Evolutionary conservation across 2,113 vertebrate genomes (phyloP).

Genomic region (Mixornis gularis): DNA sequence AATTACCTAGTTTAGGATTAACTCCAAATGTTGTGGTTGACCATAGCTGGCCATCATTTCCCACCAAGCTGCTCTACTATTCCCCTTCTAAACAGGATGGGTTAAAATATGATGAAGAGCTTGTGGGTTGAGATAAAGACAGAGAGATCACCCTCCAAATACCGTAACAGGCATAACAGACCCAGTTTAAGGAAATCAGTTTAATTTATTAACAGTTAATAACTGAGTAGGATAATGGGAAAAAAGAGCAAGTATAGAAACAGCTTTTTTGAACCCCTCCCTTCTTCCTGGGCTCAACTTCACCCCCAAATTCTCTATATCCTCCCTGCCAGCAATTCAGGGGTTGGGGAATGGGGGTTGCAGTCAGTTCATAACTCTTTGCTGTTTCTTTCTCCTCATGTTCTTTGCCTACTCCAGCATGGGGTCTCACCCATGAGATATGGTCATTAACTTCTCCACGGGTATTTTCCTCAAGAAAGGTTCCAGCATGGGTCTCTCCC

Average conservation of each 20-base stretch:
- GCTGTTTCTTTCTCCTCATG: not conserved
- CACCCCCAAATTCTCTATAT: not conserved
- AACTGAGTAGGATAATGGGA: not conserved
- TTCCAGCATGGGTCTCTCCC: not conserved
- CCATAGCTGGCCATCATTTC: not conserved
- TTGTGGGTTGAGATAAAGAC: not conserved
- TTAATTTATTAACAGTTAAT: not conserved
- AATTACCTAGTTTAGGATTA: not conserved
- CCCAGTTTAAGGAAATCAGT: not conserved
- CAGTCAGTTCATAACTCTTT: not conserved
- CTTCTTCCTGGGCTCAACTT: not conserved
- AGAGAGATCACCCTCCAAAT: not conserved
- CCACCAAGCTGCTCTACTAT: not conserved
- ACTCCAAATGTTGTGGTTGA: not conserved
- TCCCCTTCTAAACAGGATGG: not conserved
- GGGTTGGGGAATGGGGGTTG: accelerated
- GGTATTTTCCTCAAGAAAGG: not conserved
- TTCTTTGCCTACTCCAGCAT: accelerated
- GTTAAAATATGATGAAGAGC: not conserved
- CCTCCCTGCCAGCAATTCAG: accelerated
- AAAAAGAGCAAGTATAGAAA: not conserved
- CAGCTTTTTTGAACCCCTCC: not conserved
- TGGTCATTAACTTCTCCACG: not conserved
- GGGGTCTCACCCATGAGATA: no score
- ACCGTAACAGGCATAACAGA: not conserved